Evolutionary conservation across 2,113 vertebrate species (phyloP).

Genomic region (Scolopax mira): DNA sequence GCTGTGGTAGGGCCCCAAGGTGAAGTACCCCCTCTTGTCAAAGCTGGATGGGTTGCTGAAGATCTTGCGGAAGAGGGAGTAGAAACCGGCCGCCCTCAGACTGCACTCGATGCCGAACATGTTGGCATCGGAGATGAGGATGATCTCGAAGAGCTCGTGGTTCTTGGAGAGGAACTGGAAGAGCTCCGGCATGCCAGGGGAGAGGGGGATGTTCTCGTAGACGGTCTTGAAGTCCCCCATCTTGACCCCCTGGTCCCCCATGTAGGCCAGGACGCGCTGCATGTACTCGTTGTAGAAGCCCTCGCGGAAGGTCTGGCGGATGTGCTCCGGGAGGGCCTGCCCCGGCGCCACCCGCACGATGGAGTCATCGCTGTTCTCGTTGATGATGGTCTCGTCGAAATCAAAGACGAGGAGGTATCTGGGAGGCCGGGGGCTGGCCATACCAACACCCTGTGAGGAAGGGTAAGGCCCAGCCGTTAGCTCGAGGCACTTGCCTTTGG

Average conservation of each 20-base stretch:
- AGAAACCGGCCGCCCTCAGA: conserved; percentile 78
- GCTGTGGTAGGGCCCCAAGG: conserved; percentile 88
- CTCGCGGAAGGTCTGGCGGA: conserved; percentile 85
- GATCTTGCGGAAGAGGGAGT: conserved; percentile 85
- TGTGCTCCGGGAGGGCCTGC: conserved; percentile 80
- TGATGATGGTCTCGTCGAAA: conserved; percentile 95
- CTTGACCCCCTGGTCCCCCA: conserved; percentile 88
- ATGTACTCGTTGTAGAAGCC: conserved; percentile 94
- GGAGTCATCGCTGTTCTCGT: conserved; percentile 92
- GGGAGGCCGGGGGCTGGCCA: conserved; percentile 74
- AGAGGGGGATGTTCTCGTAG: conserved; percentile 88
- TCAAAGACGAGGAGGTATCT: conserved; percentile 92
- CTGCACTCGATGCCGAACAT: conserved; percentile 87
- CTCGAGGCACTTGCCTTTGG: fast-evolving
- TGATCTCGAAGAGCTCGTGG: conserved; percentile 84
- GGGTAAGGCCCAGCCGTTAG: not conserved
- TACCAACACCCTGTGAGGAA: conserved; percentile 72
- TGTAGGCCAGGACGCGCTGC: conserved; percentile 86
- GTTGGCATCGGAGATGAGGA: conserved; percentile 94
- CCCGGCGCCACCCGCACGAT: conserved; percentile 82
- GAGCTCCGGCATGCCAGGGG: conserved; percentile 86
- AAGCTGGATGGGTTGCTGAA: conserved; percentile 89
- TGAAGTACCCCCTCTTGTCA: conserved; percentile 83
- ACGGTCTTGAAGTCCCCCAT: conserved; percentile 76
- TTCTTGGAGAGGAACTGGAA: conserved; percentile 88